Evolutionary conservation across 2,888 invertebrate genomes (phyloP), one percentile per base, ranked within the genome.

Genomic region (Biston betularia): DNA sequence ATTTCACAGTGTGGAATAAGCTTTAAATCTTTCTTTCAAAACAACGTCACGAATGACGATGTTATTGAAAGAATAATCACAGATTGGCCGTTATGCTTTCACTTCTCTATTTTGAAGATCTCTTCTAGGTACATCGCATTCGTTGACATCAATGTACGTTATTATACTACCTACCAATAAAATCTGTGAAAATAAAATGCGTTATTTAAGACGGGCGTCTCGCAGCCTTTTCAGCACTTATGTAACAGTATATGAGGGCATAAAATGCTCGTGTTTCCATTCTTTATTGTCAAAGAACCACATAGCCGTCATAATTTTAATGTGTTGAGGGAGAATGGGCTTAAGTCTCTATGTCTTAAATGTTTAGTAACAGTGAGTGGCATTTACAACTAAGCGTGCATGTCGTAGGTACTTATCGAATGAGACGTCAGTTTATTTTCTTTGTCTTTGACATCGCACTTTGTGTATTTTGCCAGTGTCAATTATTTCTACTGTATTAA

Each of bases 131-230:
- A 24, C 24, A 44, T n/a, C 1, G n/a, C n/a, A 12, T 0, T 44
- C n/a, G 24, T 24, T 24, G 24, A 24, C n/a, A 44, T 12, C n/a
- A 0, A 6, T n/a, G 6, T n/a, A 44, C n/a, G 14, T 14, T 83
- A 81, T 79, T 79, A 88, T 88, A 38, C 38, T 38, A 38, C 38
- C 38, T 38, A 38, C 38, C 88, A 83, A 82, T 89, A 90, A 90
- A 90, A 86, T 83, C 84, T 79, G 81, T 68, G 78, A 81, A 87
- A 89, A 87, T 89, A 89, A 89, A 88, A 89, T 87, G 79, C 79
- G 86, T 82, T 85, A 90, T 89, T 89, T 85, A 84, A 86, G 82
- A 84, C 83, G 82, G 88, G 82, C 84, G 81, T 83, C 84, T 86
- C 83, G 83, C 74, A 80, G 81, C 82, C 80, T 78, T 82, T 81